phyloP scores from a whole-genome alignment of 2,797 vertebrate genomes.

The Acrossocheilus wenchowensis region DNA sequence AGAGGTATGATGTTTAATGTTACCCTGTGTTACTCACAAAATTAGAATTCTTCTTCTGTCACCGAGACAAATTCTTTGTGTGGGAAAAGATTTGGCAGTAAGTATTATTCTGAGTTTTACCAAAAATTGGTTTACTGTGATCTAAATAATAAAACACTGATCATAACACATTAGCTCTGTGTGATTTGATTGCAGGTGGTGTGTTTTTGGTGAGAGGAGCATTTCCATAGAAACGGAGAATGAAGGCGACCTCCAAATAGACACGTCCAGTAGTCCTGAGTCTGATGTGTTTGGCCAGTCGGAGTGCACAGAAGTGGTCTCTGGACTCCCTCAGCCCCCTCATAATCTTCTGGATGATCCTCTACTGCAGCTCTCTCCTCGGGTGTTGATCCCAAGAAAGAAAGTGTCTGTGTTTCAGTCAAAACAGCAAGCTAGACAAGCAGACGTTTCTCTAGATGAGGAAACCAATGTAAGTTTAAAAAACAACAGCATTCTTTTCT shows the following conservation, averaged over 20 bases:
- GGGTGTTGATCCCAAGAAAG: conserved; percentile 73
- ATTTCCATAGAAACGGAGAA: conserved; percentile 5
- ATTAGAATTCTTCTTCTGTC: neutral
- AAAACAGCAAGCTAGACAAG: conserved; percentile 47
- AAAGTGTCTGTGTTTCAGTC: conserved; percentile 49
- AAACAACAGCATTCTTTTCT: neutral
- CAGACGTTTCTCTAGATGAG: conserved; percentile 23
- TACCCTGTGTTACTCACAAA: neutral
- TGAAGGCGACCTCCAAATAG: neutral
- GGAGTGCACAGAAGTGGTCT: neutral
- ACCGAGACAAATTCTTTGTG: neutral
- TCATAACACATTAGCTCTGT: neutral
- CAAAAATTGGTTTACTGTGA: neutral
- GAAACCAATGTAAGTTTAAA: conserved; percentile 67
- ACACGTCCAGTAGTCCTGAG: neutral
- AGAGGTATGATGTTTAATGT: conserved; percentile 52
- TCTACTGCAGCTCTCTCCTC: conserved; percentile 72
- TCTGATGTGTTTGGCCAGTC: neutral
- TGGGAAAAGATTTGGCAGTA: neutral
- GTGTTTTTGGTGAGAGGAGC: conserved; percentile 47
- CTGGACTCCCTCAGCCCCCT: neutral
- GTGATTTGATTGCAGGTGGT: conserved; percentile 23
- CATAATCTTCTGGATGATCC: conserved; percentile 68
- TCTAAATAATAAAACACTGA: neutral
- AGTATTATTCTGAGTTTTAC: neutral